Evolutionary conservation across 2,797 vertebrate genomes (phyloP), one percentile per base, ranked within the genome.

Genomic region (Mormyrus hasselquistii): DNA sequence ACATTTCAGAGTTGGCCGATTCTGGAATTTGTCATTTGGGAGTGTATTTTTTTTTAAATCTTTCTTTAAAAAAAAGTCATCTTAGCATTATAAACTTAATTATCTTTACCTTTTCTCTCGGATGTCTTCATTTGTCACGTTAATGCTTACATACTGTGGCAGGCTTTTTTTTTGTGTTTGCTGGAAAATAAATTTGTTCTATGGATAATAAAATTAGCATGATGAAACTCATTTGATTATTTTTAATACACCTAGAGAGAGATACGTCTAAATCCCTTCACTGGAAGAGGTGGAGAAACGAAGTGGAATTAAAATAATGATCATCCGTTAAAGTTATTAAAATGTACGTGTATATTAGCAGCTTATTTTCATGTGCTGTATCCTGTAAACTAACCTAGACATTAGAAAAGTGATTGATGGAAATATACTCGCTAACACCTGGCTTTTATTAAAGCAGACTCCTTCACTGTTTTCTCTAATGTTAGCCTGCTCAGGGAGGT

Each of bases 21-120:
- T 93, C 93, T 94, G 92, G 62, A 93, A 91, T 93, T 91, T 90
- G 87, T 94, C 94, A 93, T 94, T 86, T 89, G 92, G 94, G 93
- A 94, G 92, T 90, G 92, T 29, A 29, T 92, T 92, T 76, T 2
- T 65, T 76, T 82, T 41, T 2, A 1, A 12, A 25, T 89, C 73
- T 84, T 16, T 69, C 34, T 83, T 88, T 87, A 90, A 87, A 65
- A 53, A 85, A 90, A 85, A 55, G 38, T 87, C 89, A 76, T 79
- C 87, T 86, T 55, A 87, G 89, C 55, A 85, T 41, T 76, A 25
- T 86, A 87, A 87, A 88, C 88, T 89, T 90, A 91, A 53, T 34
- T 19, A 19, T 57, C n/a, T 73, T 53, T 19, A 53, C 91, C 49
- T 62, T 87, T 91, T 89, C 87, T 89, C 47, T 22, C 44, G 25